Base-by-base conservation (phyloP, 2,797 vertebrate species). In the Thunnus albacares region DNA sequence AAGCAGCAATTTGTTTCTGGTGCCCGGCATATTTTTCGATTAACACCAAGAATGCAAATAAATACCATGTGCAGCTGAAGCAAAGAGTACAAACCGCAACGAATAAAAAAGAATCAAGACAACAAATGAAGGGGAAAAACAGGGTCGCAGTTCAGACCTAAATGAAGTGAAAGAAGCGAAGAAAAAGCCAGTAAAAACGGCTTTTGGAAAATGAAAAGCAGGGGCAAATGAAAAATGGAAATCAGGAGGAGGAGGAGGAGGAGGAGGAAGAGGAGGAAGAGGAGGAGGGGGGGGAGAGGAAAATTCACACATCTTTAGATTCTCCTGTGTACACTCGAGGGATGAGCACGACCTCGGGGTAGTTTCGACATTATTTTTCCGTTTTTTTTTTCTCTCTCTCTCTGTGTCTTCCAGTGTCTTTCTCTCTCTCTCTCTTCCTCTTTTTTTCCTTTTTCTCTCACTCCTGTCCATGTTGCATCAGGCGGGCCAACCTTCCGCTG, bases 401-500 rank as follows among this genome's bases (percentile, higher is more conserved):
- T 66, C 22, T 17, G 5, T 1, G 0, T 72, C 52, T 24, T 72
- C 35, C 1, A 30, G 11, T 60, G 8, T 33, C 22, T 53, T 8
- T 45, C 28, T 33, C 28, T 26, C 22, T 53, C 52, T 35, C 12
- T 24, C 65, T 49, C 20, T 22, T 1, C 11, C 20, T 13, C 5
- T n/a, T 26, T n/a, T n/a, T 33, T 11, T 43, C 63, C 17, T 33
- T 55, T 11, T 71, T 72, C 64, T 63, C 13, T 63, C 22, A 1
- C 51, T 72, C 12, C 30, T 22, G 20, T 81, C 70, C 45, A 1
- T 70, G 81, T 84, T 81, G 77, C 78, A 80, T 85, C 80, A 87
- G 79, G 20, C 68, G 0, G n/a, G 6, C 24, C 84, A 85, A 86
- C 85, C 90, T 88, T 12, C 56, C 15, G 0, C 75, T 89, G 89